Evolutionary conservation across 2,888 invertebrate genomes (phyloP), one percentile per base, ranked within the genome.

Genomic region (Caenorhabditis sp.): DNA sequence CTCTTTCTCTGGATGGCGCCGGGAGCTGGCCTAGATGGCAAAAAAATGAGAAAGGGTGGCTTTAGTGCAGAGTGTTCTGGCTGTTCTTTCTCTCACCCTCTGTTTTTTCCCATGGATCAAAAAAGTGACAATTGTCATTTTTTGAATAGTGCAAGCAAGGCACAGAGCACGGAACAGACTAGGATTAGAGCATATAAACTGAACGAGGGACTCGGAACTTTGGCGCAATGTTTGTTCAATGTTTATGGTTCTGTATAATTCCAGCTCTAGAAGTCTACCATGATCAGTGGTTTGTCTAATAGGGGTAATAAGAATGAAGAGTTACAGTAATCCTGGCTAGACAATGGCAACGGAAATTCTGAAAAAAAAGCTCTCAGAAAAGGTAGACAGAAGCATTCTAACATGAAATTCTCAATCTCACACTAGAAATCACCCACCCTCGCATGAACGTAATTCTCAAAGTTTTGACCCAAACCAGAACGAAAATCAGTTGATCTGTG

Each of bases 391-490:
- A 60, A 40, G 6, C 32, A 32, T 32, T 32, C 32, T 6, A 40
- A 15, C 40, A 55, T n/a, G 9, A 32, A 15, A 58, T 32, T 15
- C 47, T 56, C 65, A 65, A 72, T 72, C 64, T 72, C 50, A 40
- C 40, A 40, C 13, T 40, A 64, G 56, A 64, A 50, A 44, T 55
- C 62, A 62, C 18, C 62, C 71, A 53, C 71, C 71, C 47, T 71
- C 62, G 47, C 72, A n/a, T 24, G 32, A 32, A 9, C 32, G 32
- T 15, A 22, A 53, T 53, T 50, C 64, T 24, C 37, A 24, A 35
- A 70, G 40, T 64, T 71, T 40, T 62, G 61, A 61, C 62, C 32
- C 64, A 62, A 62, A 65, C 65, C 72, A 58, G 56, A 72, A 37
- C 20, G 6, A 55, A 55, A 44, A 47, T 62, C 40, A 40, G 35